Conservation (phyloP, 2,113 vertebrate genomes). For the Tichodroma muraria region DNA sequence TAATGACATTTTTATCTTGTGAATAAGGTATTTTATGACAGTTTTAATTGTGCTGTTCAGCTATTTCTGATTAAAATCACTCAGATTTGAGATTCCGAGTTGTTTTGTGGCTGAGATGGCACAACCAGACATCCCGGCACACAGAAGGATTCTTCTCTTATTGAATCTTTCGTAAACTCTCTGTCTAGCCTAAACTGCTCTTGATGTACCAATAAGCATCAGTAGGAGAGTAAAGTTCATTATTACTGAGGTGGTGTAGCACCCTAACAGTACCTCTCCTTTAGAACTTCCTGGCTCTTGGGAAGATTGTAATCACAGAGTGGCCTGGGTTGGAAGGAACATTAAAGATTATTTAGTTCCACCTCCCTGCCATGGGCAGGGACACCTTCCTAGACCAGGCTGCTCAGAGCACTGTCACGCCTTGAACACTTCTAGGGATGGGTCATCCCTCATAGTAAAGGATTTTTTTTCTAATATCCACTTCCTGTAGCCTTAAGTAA, state of each 20-base stretch:
- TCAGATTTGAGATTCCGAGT: neutral
- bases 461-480: neutral
- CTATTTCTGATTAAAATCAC: neutral
- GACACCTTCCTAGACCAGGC: neutral
- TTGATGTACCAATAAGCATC: neutral
- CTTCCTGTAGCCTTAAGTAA: neutral
- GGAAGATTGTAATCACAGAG: neutral
- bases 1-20: neutral
- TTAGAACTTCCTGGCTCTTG: neutral
- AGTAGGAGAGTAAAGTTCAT: neutral
- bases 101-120: neutral
- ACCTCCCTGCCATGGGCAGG: fast-evolving
- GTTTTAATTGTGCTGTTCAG: neutral
- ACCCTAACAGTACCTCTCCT: neutral
- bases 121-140: neutral
- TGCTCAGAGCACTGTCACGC: too few species aligned
- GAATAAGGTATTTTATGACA: neutral
- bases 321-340: neutral
- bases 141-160: neutral
- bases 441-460: neutral
- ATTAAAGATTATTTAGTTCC: neutral
- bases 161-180: neutral
- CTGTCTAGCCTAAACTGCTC: neutral
- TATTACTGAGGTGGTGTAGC: neutral
- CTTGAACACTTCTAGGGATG: neutral